Percentiles rank a stretch among this genome's conserved stretches.
Evolutionary conservation across 2,797 vertebrate genomes (phyloP).

Genomic region (Micromesistius poutassou): DNA sequence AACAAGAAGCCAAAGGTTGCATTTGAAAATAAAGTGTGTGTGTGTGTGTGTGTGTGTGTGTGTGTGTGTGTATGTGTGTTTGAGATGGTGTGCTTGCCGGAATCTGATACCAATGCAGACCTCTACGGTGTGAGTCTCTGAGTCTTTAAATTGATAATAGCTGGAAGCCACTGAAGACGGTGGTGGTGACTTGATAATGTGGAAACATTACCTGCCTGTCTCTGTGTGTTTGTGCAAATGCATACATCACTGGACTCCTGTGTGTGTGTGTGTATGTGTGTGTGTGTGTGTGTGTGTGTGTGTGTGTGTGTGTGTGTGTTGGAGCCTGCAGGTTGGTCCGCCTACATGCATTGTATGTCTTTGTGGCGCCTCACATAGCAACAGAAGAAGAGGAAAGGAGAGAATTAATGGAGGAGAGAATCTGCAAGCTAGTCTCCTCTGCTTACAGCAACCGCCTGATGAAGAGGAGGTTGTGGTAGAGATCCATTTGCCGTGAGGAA

Average conservation of each 20-base stretch:
- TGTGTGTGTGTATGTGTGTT: background rate
- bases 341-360: background rate
- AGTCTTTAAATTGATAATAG: background rate
- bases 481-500: slow-evolving; percentile 58
- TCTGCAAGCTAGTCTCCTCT: slow-evolving; percentile 32
- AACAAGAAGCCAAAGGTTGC: background rate
- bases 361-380: background rate
- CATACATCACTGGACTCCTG: background rate
- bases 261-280: background rate
- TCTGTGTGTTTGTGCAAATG: background rate
- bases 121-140: background rate
- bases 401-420: slow-evolving; percentile 9
- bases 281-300: slow-evolving; percentile 19
- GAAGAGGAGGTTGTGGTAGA: slow-evolving; percentile 56
- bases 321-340: background rate
- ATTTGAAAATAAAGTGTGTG: background rate
- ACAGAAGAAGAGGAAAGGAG: slow-evolving; percentile 11
- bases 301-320: slow-evolving; percentile 16
- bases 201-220: background rate
- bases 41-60: background rate
- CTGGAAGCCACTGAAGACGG: background rate
- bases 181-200: background rate
- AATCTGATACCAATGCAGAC: background rate
- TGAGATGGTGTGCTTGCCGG: background rate
- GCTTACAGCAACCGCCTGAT: slow-evolving; percentile 52